Base-by-base conservation (phyloP, 2,113 vertebrate species). In the Cynocephalus volans region DNA sequence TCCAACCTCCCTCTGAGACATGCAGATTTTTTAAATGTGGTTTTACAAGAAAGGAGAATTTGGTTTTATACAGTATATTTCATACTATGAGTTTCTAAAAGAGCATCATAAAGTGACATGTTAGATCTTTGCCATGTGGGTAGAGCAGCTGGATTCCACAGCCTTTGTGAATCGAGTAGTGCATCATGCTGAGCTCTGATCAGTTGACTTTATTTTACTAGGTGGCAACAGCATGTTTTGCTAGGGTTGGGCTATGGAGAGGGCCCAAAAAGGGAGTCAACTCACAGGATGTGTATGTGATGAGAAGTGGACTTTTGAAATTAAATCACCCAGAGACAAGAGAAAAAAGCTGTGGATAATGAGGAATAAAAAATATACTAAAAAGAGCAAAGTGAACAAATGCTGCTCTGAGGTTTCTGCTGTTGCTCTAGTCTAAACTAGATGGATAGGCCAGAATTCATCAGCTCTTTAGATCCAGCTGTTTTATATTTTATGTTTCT, bases 1-100 rank as follows among this genome's bases (percentile, higher is more conserved):
- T 96, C 87, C 97, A 98, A 89, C 75, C 88, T 98, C 97, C 96
- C 97, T 98, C 97, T 98, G 98, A 97, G 97, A 98, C 97, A 97
- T 64, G 97, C 98, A 98, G 95, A 85, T 91, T 97, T 98, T 98
- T 96, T 97, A 98, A 98, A 97, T 84, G 12, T 86, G 92, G 88
- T 97, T 98, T 98, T 98, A 97, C 95, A 98, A 98, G 91, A 98
- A 95, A 98, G 98, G 87, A 94, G 75, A 96, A 94, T 96, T 98
- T 97, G 76, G 76, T 97, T 98, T 98, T 98, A 95, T 97, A 96
- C 79, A 97, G 97, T 0, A 0, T 83, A 92, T 96, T 98, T 98
- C 96, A 97, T 93, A 93, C 79, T 98, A 56, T 9, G 65, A 41
- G 83, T 70, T 93, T 98, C 97, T 97, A 98, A 97, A 98, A 98